phyloP scores from a whole-genome alignment of 2,888 invertebrate genomes.

The Matsumyia berberina region DNA sequence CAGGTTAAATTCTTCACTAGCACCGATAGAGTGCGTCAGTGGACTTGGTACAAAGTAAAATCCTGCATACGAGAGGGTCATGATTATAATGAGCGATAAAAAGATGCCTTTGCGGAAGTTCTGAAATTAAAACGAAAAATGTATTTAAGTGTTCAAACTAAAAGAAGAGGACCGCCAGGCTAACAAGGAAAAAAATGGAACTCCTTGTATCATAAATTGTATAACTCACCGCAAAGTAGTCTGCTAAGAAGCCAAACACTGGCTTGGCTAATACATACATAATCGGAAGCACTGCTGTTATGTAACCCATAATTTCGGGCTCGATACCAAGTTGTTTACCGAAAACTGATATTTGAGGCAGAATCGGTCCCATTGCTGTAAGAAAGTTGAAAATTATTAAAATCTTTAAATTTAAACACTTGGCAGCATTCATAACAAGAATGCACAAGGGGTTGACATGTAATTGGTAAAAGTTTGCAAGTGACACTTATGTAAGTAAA shows the following conservation, averaged over 20 bases:
- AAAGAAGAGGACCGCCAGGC: no score
- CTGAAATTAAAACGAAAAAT: slow-evolving; percentile 72
- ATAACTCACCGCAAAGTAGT: slow-evolving; percentile 88
- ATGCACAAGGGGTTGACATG: no score
- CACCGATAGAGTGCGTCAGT: slow-evolving; percentile 77
- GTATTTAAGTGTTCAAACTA: no score
- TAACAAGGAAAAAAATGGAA: no score
- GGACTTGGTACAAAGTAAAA: slow-evolving; percentile 88
- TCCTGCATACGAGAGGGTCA: slow-evolving; percentile 88
- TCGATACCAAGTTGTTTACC: slow-evolving; percentile 92
- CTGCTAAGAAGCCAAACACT: slow-evolving; percentile 90
- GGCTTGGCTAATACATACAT: slow-evolving; percentile 92
- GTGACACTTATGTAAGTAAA: no score
- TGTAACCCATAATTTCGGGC: slow-evolving; percentile 90
- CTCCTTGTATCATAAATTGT: no score
- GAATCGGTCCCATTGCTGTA: slow-evolving; percentile 91
- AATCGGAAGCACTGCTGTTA: slow-evolving; percentile 91
- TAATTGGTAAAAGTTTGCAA: no score
- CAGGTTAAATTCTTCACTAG: slow-evolving; percentile 78
- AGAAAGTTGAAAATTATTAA: slow-evolving; percentile 56
- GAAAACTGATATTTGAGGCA: slow-evolving; percentile 91
- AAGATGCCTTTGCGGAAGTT: slow-evolving; percentile 88
- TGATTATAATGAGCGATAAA: slow-evolving; percentile 87
- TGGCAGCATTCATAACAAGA: no score
- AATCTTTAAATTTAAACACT: no score